phyloP scores from a whole-genome alignment of 2,113 vertebrate species.

The Sebastes schlegelii region DNA sequence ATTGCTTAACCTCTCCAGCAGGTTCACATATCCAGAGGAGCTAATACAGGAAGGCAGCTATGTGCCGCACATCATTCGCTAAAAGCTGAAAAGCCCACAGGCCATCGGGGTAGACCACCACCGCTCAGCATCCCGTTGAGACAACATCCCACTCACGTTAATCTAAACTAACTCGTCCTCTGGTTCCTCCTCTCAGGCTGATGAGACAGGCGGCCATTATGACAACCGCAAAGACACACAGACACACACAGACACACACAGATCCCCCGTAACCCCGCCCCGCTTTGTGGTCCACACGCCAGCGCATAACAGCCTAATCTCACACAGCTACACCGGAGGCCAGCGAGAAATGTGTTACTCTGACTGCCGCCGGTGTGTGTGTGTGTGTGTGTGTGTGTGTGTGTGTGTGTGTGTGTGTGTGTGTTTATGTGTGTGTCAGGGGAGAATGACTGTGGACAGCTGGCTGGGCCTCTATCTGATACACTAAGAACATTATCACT shows the following conservation, averaged over 20 bases:
- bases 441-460: slow-evolving; percentile 81
- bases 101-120: not conserved
- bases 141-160: slow-evolving; percentile 27
- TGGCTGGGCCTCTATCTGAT: slow-evolving; percentile 79
- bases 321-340: slow-evolving; percentile 63
- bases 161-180: slow-evolving; percentile 32
- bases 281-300: slow-evolving; percentile 74
- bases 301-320: slow-evolving; percentile 79
- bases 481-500: slow-evolving; percentile 76
- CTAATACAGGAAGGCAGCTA: not conserved
- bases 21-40: slow-evolving; percentile 23
- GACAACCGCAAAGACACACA: slow-evolving; percentile 61
- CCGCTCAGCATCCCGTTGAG: slow-evolving; percentile 1
- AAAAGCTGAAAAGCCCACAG: slow-evolving; percentile 6
- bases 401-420: slow-evolving; percentile 12
- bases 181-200: slow-evolving; percentile 31
- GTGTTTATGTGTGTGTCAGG: slow-evolving; percentile 65
- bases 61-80: slow-evolving; percentile 6
- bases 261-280: slow-evolving; percentile 69
- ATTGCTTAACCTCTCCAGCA: slow-evolving; percentile 32
- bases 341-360: slow-evolving; percentile 75
- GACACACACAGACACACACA: slow-evolving; percentile 49
- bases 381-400: not conserved
- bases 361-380: slow-evolving; percentile 15
- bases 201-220: slow-evolving; percentile 58